Evolutionary conservation across 1,140 invertebrate species (phyloP).

Genomic region (Halesus radiatus): DNA sequence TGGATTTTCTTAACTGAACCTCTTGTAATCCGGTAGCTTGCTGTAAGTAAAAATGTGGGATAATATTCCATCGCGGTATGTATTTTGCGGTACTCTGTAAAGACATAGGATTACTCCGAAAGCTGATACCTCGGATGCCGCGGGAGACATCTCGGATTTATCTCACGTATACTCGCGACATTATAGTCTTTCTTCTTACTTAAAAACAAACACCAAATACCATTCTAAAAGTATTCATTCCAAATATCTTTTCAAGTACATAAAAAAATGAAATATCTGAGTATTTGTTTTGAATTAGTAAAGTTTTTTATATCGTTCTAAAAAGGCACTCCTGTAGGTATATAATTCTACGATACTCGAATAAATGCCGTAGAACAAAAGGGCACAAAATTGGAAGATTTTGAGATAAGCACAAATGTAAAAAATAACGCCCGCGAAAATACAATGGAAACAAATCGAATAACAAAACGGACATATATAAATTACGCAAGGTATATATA

Average conservation of each 20-base stretch:
- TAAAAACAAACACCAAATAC: background rate
- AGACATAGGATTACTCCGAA: conserved; percentile 17
- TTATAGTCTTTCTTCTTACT: background rate
- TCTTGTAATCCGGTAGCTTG: background rate
- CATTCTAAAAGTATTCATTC: background rate
- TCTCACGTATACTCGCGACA: background rate
- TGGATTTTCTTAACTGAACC: background rate
- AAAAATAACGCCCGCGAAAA: background rate
- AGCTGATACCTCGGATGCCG: background rate
- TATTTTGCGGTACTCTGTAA: background rate
- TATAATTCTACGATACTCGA: too few relatives aligned
- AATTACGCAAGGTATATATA: too few relatives aligned
- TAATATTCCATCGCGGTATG: background rate
- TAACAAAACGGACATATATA: too few relatives aligned
- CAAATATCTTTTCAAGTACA: too few relatives aligned
- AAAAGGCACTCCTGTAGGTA: too few relatives aligned
- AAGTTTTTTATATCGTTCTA: too few relatives aligned
- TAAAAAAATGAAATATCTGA: too few relatives aligned
- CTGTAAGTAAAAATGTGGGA: conserved; percentile 12
- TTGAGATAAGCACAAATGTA: too few relatives aligned
- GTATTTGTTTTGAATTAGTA: too few relatives aligned
- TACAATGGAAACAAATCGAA: too few relatives aligned
- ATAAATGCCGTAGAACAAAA: too few relatives aligned
- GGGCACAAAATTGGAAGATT: too few relatives aligned
- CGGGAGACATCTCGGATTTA: conserved; percentile 1